These are phyloP conservation scores for Enteromius fasciolatus DNA, from an alignment of 2,797 vertebrate species.

Conservation along the genomic window DNA sequence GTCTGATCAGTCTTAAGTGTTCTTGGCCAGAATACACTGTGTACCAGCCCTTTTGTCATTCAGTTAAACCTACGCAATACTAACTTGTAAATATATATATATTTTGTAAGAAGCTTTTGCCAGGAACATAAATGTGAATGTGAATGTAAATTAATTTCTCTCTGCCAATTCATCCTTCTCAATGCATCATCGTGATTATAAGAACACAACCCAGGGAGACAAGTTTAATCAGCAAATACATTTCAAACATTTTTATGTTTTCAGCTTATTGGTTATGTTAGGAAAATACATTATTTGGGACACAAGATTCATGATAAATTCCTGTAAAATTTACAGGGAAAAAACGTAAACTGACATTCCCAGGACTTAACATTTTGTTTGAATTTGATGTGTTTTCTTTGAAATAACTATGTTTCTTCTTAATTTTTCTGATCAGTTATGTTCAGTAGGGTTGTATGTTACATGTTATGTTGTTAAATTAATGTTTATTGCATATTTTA, in stretches of 20 bases:
- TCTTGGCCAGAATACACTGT: neutral
- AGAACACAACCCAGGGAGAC: constrained; percentile 23
- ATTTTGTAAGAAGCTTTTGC: neutral
- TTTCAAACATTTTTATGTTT: neutral
- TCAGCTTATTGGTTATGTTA: neutral
- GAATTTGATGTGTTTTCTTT: too few relatives aligned
- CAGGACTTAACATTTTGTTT: too few relatives aligned
- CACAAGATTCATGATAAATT: neutral
- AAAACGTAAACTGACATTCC: too few relatives aligned
- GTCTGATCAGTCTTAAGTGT: neutral
- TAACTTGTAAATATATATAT: neutral
- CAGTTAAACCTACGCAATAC: neutral
- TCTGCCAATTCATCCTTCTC: constrained; percentile 42
- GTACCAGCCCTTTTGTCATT: neutral
- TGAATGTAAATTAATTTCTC: constrained; percentile 38
- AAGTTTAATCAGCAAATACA: constrained; percentile 25
- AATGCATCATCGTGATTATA: constrained; percentile 33
- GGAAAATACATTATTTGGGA: constrained; percentile 21
- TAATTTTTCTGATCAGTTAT: too few relatives aligned
- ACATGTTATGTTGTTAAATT: too few relatives aligned
- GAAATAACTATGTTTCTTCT: too few relatives aligned
- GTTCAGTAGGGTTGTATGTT: too few relatives aligned
- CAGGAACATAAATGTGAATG: constrained; percentile 19
- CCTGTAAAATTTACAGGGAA: too few relatives aligned
- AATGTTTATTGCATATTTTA: too few relatives aligned